phyloP scores from a whole-genome alignment of 2,113 vertebrate genomes.

The Thymallus thymallus region DNA sequence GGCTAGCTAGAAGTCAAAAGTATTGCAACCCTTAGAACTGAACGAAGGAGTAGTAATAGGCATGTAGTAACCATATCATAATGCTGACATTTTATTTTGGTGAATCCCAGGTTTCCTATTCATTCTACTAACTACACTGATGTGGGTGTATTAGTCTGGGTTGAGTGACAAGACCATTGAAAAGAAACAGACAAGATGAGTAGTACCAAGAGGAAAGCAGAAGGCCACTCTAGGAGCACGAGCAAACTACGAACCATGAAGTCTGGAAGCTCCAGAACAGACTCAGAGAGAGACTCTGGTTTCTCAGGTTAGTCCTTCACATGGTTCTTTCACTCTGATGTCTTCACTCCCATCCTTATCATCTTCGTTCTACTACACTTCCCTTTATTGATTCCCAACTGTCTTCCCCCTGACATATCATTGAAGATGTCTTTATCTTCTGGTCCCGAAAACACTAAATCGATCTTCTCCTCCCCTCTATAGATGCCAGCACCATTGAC shows the following conservation, averaged over 20 bases:
- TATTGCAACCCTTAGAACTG: no score
- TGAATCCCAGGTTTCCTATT: neutral
- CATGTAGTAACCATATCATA: neutral
- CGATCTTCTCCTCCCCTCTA: neutral
- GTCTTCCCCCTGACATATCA: neutral
- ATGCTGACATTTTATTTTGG: neutral
- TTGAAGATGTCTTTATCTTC: neutral
- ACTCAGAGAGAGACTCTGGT: conserved; percentile 89
- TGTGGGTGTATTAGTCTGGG: conserved; percentile 3
- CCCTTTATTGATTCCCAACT: neutral
- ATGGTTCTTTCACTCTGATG: no score
- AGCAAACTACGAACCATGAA: conserved; percentile 53
- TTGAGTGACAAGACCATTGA: conserved; percentile 5
- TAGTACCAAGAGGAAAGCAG: conserved; percentile 64
- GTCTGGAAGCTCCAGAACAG: conserved; percentile 45
- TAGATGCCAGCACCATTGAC: conserved; percentile 79
- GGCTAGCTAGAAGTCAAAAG: no score
- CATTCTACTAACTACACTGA: conserved; percentile 12
- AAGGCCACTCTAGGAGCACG: conserved; percentile 37
- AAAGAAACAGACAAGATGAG: conserved; percentile 51
- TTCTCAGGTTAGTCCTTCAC: conserved; percentile 82
- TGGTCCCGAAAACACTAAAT: no score
- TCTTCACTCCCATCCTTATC: no score
- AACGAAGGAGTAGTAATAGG: no score
- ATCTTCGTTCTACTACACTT: no score